Evolutionary conservation across 2,113 vertebrate genomes (phyloP).

Genomic region (Recurvirostra avosetta): DNA sequence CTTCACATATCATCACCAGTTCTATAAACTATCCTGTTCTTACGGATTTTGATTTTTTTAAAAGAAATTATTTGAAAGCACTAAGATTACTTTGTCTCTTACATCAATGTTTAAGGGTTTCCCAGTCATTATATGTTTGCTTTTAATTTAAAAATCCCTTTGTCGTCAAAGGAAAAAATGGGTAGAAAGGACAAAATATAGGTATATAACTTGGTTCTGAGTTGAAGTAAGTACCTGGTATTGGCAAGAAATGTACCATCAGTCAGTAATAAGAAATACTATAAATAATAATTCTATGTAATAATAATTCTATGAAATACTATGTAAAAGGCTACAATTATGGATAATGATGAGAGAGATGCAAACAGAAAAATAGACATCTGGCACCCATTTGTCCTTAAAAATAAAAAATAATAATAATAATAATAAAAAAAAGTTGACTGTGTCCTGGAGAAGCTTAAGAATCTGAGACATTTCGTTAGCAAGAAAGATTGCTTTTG

Average conservation of each 20-base stretch:
- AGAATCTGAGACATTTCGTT: slow-evolving; percentile 53
- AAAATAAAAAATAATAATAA: not conserved
- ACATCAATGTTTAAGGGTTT: not conserved
- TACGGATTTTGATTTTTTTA: not conserved
- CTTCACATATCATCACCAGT: not conserved
- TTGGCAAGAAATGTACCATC: not conserved
- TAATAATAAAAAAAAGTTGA: slow-evolving; percentile 6
- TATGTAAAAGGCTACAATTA: not conserved
- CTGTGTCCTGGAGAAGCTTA: slow-evolving; percentile 25
- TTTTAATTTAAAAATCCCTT: not conserved
- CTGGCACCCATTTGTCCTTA: slow-evolving; percentile 8
- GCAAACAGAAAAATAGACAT: slow-evolving; percentile 19
- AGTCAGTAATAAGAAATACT: not conserved
- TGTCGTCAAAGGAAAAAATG: not conserved
- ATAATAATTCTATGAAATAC: too few relatives aligned
- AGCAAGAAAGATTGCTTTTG: slow-evolving; percentile 47
- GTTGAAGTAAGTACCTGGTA: not conserved
- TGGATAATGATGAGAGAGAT: not conserved
- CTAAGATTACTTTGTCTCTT: not conserved
- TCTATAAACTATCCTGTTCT: not conserved
- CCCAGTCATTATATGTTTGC: not conserved
- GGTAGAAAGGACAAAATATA: not conserved
- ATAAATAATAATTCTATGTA: not conserved
- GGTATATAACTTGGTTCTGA: not conserved
- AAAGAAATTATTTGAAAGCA: not conserved